These are phyloP conservation scores for Tetramorium alpestre DNA, from an alignment of 1,140 invertebrate genomes.

Conservation along the genomic window DNA sequence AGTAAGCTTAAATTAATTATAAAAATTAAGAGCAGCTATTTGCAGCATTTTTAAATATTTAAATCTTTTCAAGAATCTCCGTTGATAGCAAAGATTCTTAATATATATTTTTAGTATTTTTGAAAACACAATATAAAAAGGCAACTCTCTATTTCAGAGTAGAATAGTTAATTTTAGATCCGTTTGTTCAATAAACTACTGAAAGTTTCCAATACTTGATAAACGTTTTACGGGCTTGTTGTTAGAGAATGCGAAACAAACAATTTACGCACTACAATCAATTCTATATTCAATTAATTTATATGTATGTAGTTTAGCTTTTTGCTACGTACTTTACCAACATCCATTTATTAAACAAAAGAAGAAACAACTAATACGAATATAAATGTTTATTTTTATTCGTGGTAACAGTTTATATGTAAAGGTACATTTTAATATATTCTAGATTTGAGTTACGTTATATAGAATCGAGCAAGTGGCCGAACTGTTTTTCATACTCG, in stretches of 20 bases:
- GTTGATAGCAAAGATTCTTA: not conserved
- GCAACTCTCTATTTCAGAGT: not conserved
- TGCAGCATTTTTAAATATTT: not conserved
- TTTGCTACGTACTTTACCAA: not conserved
- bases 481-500: slow-evolving; percentile 29
- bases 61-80: not conserved
- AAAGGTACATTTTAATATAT: not conserved
- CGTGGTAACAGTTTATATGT: not conserved
- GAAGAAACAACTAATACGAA: not conserved
- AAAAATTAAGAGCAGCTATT: not conserved
- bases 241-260: slow-evolving; percentile 8
- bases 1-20: not conserved
- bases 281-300: slow-evolving; percentile 24
- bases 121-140: not conserved
- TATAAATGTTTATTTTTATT: not conserved
- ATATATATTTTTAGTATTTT: not conserved
- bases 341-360: not conserved
- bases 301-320: not conserved
- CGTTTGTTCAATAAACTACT: not conserved
- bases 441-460: not conserved
- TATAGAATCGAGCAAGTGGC: not conserved
- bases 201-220: slow-evolving; percentile 1
- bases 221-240: not conserved
- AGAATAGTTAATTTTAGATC: slow-evolving; percentile 28
- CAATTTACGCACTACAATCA: not conserved